A percentile compares a stretch with the other conserved stretches of the same genome.
These are phyloP conservation scores for Manis javanica DNA, from an alignment of 2,797 vertebrate species.

Conservation along the genomic window DNA sequence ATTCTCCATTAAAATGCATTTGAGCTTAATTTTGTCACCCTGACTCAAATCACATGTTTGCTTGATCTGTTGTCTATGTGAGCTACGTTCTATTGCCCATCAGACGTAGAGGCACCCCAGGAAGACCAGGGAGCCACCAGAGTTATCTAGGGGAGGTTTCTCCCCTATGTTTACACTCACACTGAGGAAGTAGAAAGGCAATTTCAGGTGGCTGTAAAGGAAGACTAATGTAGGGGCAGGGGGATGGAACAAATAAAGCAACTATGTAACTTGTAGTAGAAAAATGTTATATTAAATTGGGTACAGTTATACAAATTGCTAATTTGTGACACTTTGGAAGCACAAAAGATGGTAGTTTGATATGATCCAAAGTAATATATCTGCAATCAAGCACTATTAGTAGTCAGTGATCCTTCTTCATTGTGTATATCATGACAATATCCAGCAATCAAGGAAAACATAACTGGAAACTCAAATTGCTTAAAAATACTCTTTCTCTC, in stretches of 20 bases:
- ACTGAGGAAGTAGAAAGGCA: neutral
- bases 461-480: neutral
- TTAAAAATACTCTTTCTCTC: neutral
- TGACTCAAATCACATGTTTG: neutral
- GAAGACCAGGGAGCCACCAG: neutral
- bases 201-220: neutral
- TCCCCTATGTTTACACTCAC: neutral
- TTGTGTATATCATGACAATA: neutral
- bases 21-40: neutral
- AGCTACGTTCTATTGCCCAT: neutral
- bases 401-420: neutral
- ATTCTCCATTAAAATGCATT: neutral
- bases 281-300: neutral
- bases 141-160: neutral
- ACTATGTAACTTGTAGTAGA: neutral
- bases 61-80: neutral
- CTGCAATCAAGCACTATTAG: neutral
- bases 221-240: neutral
- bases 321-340: neutral
- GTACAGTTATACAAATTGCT: neutral
- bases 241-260: neutral
- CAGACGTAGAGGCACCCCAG: too few relatives aligned
- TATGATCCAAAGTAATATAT: neutral
- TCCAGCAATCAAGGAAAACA: neutral
- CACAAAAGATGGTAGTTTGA: neutral